Evolutionary conservation across 2,113 vertebrate genomes (phyloP), one percentile per base, ranked within the genome.

Genomic region (Menidia beryllina): DNA sequence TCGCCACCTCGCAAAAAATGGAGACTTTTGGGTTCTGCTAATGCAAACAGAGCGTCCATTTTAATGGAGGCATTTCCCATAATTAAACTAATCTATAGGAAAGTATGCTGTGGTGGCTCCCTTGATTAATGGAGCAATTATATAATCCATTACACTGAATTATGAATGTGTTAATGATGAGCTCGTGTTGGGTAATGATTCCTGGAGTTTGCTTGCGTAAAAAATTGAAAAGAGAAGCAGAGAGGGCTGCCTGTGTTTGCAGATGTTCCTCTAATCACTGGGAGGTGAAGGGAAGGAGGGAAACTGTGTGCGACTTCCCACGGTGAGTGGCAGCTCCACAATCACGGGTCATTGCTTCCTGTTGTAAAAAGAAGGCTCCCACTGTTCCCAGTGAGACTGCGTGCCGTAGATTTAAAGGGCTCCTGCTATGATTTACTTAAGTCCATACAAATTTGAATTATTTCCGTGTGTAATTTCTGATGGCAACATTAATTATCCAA

Each of bases 131-230:
- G 75, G 74, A 68, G 74, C 83, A 79, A 89, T 90, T 89, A 85
- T 80, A 83, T 88, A 80, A 91, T 91, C 88, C 86, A 88, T 92
- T 91, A 92, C 81, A 54, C 86, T 88, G 84, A 89, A 91, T 90
- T 89, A 86, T 90, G 88, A 92, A 90, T 77, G 89, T 72, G 77
- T 75, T 91, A 86, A 90, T 89, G 90, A 92, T 89, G 82, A 90
- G 83, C 89, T 86, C 73, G 67, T 77, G 77, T 88, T 84, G 86
- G 83, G 64, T 89, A 79, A 88, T 75, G 88, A 87, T 89, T 88
- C 86, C 63, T 74, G 72, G 75, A 81, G 88, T 85, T 91, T 91
- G 85, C 82, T 85, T 82, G 75, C 73, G 76, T 85, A 80, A 83
- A 86, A 83, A 84, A 77, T n/a, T 81, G 78, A 83, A 80, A 72